A percentile compares a stretch with the other conserved stretches of the same genome.
phyloP scores from a whole-genome alignment of 2,888 invertebrate genomes.

The Carabus problematicus region DNA sequence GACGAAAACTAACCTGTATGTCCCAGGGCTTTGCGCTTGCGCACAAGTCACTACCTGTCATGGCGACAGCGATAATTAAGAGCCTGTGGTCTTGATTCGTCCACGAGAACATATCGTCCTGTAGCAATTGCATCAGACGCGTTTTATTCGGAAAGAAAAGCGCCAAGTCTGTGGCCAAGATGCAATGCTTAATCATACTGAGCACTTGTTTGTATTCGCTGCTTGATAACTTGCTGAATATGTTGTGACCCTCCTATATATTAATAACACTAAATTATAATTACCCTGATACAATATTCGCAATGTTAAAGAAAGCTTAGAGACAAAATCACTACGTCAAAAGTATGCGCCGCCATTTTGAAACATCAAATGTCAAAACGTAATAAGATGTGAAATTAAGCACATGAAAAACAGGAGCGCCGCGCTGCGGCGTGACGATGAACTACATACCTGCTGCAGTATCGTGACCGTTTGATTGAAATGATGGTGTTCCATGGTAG shows the following conservation, averaged over 20 bases:
- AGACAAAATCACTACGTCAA: too few species aligned
- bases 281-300: too few species aligned
- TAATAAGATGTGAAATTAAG: too few species aligned
- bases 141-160: constrained; percentile 80
- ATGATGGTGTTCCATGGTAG: constrained; percentile 88
- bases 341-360: too few species aligned
- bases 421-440: not conserved
- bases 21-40: constrained; percentile 87
- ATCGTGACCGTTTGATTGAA: constrained; percentile 89
- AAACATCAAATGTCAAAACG: too few species aligned
- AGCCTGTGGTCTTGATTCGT: constrained; percentile 69
- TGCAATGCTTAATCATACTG: constrained; percentile 79
- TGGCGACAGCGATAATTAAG: constrained; percentile 76
- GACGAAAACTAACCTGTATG: constrained; percentile 75
- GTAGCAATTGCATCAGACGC: constrained; percentile 64
- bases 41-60: constrained; percentile 85
- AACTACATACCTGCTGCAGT: constrained; percentile 70
- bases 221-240: constrained; percentile 75
- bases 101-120: constrained; percentile 70
- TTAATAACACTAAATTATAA: constrained; percentile 8
- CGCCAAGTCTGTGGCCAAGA: constrained; percentile 84
- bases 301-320: too few species aligned
- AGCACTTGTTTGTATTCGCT: constrained; percentile 80
- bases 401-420: too few species aligned
- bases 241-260: constrained; percentile 83